Evolutionary conservation across 1,140 invertebrate species (phyloP), one percentile per base, ranked within the genome.

Genomic region (Helicoverpa zea): DNA sequence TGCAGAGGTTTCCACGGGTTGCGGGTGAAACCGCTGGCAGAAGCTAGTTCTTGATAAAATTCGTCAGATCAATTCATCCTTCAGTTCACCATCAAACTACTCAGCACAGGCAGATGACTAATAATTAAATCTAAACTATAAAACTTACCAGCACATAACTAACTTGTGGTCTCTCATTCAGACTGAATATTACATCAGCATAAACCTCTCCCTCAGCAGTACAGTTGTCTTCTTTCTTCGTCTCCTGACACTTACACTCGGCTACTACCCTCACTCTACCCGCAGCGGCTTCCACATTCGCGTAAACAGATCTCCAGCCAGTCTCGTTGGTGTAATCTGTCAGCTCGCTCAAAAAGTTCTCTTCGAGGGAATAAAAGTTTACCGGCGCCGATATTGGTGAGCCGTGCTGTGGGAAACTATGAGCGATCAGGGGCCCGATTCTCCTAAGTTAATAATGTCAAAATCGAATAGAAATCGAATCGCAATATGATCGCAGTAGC

Each of bases 331-430:
- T 79, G 49, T 81, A 90, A 58, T 89, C 90, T 3, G 84, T 68
- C 30, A 90, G 80, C 74, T 91, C 88, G 52, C 79, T 85, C 0
- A 91, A 80, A 73, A 91, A 91, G 73, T 86, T 89, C 43, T 89
- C 87, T 83, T 91, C 88, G 0, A 90, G n/a, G 2, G 89, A 91
- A 58, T 79, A 82, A 63, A 88, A 76, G n/a, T 83, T 90, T 56
- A 87, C 3, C 5, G 86, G 68, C 7, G 87, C 87, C 0, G 86
- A 77, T 78, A 89, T 58, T 30, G 72, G 59, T 64, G 74, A 72
- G 0, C 87, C 88, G 30, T 87, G 82, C 88, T 89, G 72, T n/a
- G 59, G 64, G 80, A 30, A 59, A n/a, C 10, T 35, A 47, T 11
- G 29, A 61, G 59, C 16, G 29, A 12, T 52, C 49, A n/a, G n/a